Percentiles rank a stretch among this genome's conserved stretches.
Evolutionary conservation across 2,888 invertebrate genomes (phyloP).

Genomic region (Spodoptera exigua): DNA sequence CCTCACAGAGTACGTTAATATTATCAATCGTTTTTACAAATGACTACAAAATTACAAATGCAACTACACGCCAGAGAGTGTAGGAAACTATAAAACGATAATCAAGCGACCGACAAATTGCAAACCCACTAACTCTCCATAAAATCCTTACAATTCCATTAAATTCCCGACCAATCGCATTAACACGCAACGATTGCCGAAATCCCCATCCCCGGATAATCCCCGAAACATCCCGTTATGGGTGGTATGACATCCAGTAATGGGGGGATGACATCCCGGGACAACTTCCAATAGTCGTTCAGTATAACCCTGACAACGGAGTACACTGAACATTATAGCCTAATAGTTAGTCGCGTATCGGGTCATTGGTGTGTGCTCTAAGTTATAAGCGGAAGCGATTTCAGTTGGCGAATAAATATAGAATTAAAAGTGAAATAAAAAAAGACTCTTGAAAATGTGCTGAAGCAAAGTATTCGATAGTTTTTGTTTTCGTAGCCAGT

Average conservation of each 20-base stretch:
- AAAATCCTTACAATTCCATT: constrained; percentile 24
- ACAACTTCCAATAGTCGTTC: constrained; percentile 55
- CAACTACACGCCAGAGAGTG: too few relatives aligned
- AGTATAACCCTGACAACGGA: constrained; percentile 42
- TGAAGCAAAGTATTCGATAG: too few relatives aligned
- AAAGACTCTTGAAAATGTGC: too few relatives aligned
- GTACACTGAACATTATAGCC: constrained; percentile 40
- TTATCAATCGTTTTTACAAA: too few relatives aligned
- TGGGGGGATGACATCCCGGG: constrained; percentile 41
- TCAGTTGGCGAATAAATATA: too few relatives aligned
- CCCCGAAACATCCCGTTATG: constrained; percentile 31
- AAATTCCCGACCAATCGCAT: constrained; percentile 20
- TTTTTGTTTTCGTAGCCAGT: too few relatives aligned
- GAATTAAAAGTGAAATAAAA: too few relatives aligned
- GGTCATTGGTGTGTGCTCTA: constrained; percentile 20
- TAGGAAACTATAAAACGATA: constrained; percentile 1
- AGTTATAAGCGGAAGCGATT: constrained; percentile 16
- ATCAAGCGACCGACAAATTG: constrained; percentile 14
- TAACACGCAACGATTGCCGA: constrained; percentile 36
- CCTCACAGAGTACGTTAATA: too few relatives aligned
- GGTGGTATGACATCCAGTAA: constrained; percentile 44
- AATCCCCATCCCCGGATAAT: constrained; percentile 38
- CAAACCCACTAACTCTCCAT: constrained; percentile 16
- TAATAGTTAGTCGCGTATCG: constrained; percentile 52
- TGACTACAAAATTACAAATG: too few relatives aligned